Percentiles rank a stretch among this genome's conserved stretches.
Evolutionary conservation across 2,113 vertebrate species (phyloP).

Genomic region (Vidua macroura): DNA sequence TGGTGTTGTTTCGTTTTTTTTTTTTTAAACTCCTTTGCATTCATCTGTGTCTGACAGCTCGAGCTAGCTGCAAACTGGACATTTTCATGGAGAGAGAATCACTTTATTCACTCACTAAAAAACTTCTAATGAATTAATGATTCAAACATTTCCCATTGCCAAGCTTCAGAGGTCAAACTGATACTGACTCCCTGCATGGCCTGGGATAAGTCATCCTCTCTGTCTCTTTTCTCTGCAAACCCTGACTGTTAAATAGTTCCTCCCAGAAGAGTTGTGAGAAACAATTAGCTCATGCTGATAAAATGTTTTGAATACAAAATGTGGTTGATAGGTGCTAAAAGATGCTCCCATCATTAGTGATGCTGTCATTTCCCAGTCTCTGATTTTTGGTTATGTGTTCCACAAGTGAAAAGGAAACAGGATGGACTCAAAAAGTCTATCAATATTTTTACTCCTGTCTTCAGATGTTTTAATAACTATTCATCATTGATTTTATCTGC

Average conservation of each 20-base stretch:
- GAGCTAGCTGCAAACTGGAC: neutral
- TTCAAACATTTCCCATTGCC: neutral
- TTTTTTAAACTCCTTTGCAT: neutral
- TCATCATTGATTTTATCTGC: neutral
- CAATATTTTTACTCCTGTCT: neutral
- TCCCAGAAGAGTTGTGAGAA: neutral
- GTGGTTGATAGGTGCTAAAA: neutral
- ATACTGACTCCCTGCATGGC: neutral
- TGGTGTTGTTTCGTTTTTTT: too few relatives aligned
- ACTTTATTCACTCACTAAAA: neutral
- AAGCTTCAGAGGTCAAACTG: neutral
- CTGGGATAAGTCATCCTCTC: neutral
- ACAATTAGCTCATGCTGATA: neutral
- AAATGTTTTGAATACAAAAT: neutral
- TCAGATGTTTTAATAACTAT: neutral
- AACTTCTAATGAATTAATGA: neutral
- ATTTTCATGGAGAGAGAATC: neutral
- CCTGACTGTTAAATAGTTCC: neutral
- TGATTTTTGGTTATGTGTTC: neutral
- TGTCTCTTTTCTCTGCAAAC: neutral
- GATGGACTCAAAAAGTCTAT: neutral
- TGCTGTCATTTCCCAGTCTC: neutral
- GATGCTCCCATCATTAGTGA: neutral
- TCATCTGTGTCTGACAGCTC: neutral
- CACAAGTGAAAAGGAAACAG: neutral